A percentile compares a stretch with the other conserved stretches of the same genome.
Evolutionary conservation across 2,113 vertebrate genomes (phyloP).

Genomic region (Riparia riparia): DNA sequence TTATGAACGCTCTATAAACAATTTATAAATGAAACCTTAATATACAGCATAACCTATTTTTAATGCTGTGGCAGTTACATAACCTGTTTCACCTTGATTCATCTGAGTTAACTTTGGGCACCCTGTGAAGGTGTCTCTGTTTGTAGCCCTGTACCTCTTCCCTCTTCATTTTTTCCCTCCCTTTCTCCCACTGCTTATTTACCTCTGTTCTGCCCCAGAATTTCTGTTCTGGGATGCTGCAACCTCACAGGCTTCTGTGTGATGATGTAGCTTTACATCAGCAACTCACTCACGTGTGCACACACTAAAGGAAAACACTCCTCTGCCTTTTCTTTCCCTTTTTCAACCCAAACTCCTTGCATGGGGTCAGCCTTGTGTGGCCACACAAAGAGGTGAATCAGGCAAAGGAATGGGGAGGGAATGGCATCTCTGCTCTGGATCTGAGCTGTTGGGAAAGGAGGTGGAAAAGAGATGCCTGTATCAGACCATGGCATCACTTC

Average conservation of each 20-base stretch:
- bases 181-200: neutral
- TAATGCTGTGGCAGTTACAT: neutral
- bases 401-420: neutral
- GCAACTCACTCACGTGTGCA: rapidly evolving
- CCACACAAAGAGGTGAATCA: rapidly evolving
- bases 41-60: slow-evolving; percentile 33
- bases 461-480: neutral
- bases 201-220: neutral
- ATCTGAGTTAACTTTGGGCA: neutral
- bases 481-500: neutral
- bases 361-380: neutral
- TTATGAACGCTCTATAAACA: slow-evolving; percentile 58
- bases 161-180: neutral
- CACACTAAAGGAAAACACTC: neutral
- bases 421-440: neutral
- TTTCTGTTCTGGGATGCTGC: neutral
- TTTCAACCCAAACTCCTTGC: neutral
- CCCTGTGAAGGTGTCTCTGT: neutral
- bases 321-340: neutral
- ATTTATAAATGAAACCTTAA: slow-evolving; percentile 57
- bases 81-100: slow-evolving; percentile 30
- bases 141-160: neutral
- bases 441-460: neutral
- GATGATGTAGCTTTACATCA: neutral
- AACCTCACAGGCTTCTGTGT: neutral